Percentiles rank a stretch among this genome's conserved stretches.
These are phyloP conservation scores for Cantharis flavilabris DNA, from an alignment of 2,888 invertebrate genomes.

Conservation along the genomic window DNA sequence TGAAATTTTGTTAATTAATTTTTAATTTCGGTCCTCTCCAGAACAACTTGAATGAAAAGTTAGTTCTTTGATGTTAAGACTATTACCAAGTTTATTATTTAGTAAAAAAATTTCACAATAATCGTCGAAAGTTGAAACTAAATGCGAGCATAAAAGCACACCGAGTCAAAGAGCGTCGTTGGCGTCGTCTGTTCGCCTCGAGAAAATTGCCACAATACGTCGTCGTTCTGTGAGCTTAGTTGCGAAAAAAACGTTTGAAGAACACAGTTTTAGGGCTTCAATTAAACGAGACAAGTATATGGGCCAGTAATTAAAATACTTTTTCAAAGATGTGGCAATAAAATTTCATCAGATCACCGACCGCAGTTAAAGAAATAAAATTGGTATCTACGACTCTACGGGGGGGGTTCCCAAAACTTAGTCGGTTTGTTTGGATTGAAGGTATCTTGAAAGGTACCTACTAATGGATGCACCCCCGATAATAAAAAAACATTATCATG, in stretches of 20 bases:
- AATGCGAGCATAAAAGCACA: constrained; percentile 15
- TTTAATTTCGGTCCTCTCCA: neutral
- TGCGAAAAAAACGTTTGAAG: neutral
- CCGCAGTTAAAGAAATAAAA: neutral
- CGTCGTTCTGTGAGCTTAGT: constrained; percentile 1
- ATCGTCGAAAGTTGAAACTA: constrained; percentile 11
- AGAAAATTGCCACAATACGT: constrained; percentile 25
- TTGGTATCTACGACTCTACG: neutral
- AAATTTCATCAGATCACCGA: neutral
- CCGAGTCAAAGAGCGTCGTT: constrained; percentile 22
- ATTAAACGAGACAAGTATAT: neutral
- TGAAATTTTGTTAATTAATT: neutral
- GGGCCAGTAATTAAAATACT: neutral
- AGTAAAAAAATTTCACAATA: neutral
- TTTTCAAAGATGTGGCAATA: neutral
- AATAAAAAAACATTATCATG: neutral
- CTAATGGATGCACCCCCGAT: neutral
- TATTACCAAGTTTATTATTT: constrained; percentile 15
- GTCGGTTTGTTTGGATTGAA: neutral
- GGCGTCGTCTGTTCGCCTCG: constrained; percentile 14
- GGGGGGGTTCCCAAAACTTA: neutral
- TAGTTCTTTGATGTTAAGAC: constrained; percentile 22
- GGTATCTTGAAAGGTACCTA: neutral
- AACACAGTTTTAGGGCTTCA: neutral
- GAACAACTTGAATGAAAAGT: neutral